Percentiles rank a stretch among this genome's conserved stretches.
phyloP scores from a whole-genome alignment of 1,140 invertebrate species.

The Dendrolimus punctatus region DNA sequence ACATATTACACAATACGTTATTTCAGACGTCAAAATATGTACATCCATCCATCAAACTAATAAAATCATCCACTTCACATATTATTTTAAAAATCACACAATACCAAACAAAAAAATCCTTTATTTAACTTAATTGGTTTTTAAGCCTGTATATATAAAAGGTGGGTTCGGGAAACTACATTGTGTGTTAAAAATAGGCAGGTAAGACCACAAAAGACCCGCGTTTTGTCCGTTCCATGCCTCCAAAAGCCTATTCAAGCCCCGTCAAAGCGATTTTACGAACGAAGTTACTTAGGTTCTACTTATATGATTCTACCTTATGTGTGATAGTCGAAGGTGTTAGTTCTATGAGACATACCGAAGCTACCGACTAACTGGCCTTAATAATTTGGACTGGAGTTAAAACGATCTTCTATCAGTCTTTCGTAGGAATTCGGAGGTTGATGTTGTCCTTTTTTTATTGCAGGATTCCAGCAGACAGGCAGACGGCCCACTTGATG shows the following conservation, averaged over 20 bases:
- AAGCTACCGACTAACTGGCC: not conserved
- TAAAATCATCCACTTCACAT: too few relatives aligned
- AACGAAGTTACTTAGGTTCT: not conserved
- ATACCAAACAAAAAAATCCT: constrained; percentile 16
- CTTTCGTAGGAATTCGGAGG: too few relatives aligned
- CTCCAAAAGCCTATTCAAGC: constrained; percentile 17
- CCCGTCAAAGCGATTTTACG: constrained; percentile 20
- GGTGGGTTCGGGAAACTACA: constrained; percentile 14
- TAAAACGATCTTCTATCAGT: too few relatives aligned
- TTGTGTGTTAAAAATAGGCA: constrained; percentile 15
- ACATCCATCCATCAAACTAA: too few relatives aligned
- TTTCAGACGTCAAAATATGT: too few relatives aligned
- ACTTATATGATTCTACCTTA: not conserved
- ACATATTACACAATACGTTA: too few relatives aligned
- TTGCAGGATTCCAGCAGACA: too few relatives aligned
- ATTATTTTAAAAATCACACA: not conserved
- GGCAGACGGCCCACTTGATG: too few relatives aligned
- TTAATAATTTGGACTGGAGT: too few relatives aligned
- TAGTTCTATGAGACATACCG: constrained; percentile 1
- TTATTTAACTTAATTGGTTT: constrained; percentile 38
- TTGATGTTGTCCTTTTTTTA: too few relatives aligned
- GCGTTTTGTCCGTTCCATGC: constrained; percentile 19
- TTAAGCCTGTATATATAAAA: constrained; percentile 30
- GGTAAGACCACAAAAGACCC: constrained; percentile 12
- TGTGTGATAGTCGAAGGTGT: not conserved